Conservation (phyloP, 2,113 vertebrate species). For the Microcebus ravelobensis region DNA sequence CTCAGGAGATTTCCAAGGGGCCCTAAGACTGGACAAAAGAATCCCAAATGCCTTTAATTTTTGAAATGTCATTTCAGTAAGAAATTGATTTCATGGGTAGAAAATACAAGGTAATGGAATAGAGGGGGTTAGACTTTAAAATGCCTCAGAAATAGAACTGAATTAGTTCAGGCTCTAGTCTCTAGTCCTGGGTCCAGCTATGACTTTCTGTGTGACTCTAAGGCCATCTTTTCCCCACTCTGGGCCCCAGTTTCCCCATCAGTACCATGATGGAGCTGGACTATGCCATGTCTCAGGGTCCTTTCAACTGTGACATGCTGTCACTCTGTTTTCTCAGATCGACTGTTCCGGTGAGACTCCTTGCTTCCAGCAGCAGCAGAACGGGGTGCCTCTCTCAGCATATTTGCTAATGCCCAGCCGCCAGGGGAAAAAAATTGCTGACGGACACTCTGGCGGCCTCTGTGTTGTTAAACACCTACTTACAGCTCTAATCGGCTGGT, state of each 20-base stretch:
- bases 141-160: background rate
- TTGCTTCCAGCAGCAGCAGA: background rate
- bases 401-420: constrained; percentile 49
- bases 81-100: background rate
- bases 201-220: background rate
- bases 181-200: background rate
- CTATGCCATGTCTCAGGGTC: background rate
- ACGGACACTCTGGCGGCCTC: background rate
- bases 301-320: background rate
- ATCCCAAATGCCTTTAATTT: background rate
- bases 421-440: constrained; percentile 58
- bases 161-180: background rate
- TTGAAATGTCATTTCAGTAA: background rate
- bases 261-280: background rate
- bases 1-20: background rate
- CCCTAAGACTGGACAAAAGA: background rate
- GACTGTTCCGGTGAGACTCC: background rate
- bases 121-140: background rate
- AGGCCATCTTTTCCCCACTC: background rate
- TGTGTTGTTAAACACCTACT: constrained; percentile 70
- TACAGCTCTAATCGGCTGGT: constrained; percentile 68
- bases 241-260: background rate
- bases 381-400: constrained; percentile 52
- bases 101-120: background rate
- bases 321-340: constrained; percentile 33